These are phyloP conservation scores for Poeciliopsis gracilis DNA, from an alignment of 2,797 vertebrate species.

Conservation along the genomic window DNA sequence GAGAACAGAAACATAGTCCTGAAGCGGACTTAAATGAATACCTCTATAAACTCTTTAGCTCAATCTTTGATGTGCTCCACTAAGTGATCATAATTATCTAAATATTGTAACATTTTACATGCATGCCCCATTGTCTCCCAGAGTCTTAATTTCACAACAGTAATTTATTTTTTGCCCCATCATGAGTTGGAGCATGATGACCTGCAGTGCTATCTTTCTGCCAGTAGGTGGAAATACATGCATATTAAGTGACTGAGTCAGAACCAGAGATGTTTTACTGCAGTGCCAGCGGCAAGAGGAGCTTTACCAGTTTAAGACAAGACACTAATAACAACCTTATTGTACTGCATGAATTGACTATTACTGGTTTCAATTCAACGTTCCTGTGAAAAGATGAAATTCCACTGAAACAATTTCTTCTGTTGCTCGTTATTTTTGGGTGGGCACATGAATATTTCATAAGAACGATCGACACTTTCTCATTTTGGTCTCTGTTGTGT, in stretches of 20 bases:
- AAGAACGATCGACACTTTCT: background rate
- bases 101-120: slow-evolving; percentile 64
- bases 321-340: background rate
- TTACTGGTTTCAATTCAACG: no score
- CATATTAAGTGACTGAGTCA: slow-evolving; percentile 74
- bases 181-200: slow-evolving; percentile 14
- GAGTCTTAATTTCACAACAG: slow-evolving; percentile 62
- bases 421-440: background rate
- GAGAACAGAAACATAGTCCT: slow-evolving; percentile 63
- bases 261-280: slow-evolving; percentile 58
- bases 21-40: slow-evolving; percentile 59
- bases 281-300: slow-evolving; percentile 40
- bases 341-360: background rate
- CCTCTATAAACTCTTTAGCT: slow-evolving; percentile 62
- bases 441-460: background rate
- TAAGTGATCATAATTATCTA: slow-evolving; percentile 62
- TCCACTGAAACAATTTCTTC: background rate
- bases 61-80: slow-evolving; percentile 56
- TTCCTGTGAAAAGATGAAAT: background rate
- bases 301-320: slow-evolving; percentile 5
- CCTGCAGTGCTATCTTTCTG: slow-evolving; percentile 67
- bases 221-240: slow-evolving; percentile 81
- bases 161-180: slow-evolving; percentile 61
- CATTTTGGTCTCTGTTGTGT: background rate
- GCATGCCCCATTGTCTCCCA: slow-evolving; percentile 51